Conservation (phyloP, 2,797 vertebrate species). For the Gymnocypris eckloni region DNA sequence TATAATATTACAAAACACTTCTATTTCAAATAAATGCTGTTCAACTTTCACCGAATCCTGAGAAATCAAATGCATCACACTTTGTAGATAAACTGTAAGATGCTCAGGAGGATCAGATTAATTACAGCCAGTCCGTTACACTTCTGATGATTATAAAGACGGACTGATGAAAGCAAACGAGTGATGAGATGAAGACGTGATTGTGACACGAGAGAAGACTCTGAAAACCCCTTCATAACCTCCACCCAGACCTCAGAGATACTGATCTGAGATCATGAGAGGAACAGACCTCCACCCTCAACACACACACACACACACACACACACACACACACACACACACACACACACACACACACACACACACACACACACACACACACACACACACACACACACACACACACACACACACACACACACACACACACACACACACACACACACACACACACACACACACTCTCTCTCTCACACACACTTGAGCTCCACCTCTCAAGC, state of each 20-base stretch:
- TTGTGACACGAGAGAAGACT: not conserved
- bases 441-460: not conserved
- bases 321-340: not conserved
- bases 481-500: too few relatives aligned
- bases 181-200: not conserved
- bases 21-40: not conserved
- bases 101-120: not conserved
- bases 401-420: not conserved
- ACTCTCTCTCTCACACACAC: not conserved
- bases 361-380: not conserved
- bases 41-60: not conserved
- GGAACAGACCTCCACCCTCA: constrained; percentile 85
- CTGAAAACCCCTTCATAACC: constrained; percentile 1
- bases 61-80: not conserved
- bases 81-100: not conserved
- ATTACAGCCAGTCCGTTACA: not conserved
- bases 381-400: not conserved
- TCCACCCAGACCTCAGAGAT: constrained; percentile 44
- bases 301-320: constrained; percentile 69
- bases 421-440: too few relatives aligned
- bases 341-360: too few relatives aligned
- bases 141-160: not conserved
- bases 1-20: not conserved
- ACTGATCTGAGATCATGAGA: constrained; percentile 44
- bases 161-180: not conserved